Evolutionary conservation across 2,113 vertebrate genomes (phyloP).

Genomic region (Fukomys damarensis): DNA sequence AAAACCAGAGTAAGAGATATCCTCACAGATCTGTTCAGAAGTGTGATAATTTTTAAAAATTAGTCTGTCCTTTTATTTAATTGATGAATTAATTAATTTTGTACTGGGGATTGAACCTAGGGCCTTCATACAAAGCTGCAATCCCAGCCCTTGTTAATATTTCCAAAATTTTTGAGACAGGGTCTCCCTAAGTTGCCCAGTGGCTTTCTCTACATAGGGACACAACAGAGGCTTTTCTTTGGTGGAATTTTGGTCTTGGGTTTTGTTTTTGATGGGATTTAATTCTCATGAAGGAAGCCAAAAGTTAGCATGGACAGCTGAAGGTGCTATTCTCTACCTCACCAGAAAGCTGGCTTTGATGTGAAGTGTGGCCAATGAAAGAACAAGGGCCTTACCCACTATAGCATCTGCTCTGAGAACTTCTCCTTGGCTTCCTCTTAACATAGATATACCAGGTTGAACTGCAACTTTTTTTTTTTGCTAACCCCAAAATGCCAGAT

Average conservation of each 20-base stretch:
- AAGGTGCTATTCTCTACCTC: not conserved
- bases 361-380: not conserved
- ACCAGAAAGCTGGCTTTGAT: not conserved
- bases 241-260: not conserved
- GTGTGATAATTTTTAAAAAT: not conserved
- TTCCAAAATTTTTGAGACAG: not conserved
- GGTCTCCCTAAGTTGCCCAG: not conserved
- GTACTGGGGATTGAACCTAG: not conserved
- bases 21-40: not conserved
- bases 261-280: not conserved
- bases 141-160: not conserved
- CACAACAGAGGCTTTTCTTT: not conserved
- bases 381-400: not conserved
- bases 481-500: not conserved
- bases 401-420: not conserved
- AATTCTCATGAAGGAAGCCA: not conserved
- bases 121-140: not conserved
- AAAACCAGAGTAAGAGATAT: not conserved
- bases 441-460: not conserved
- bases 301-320: not conserved
- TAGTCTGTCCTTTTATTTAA: not conserved
- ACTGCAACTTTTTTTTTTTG: not conserved
- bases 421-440: not conserved
- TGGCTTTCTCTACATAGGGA: not conserved
- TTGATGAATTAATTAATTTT: not conserved